Conservation (phyloP, 2,113 vertebrate genomes). For the Mus pahari region DNA sequence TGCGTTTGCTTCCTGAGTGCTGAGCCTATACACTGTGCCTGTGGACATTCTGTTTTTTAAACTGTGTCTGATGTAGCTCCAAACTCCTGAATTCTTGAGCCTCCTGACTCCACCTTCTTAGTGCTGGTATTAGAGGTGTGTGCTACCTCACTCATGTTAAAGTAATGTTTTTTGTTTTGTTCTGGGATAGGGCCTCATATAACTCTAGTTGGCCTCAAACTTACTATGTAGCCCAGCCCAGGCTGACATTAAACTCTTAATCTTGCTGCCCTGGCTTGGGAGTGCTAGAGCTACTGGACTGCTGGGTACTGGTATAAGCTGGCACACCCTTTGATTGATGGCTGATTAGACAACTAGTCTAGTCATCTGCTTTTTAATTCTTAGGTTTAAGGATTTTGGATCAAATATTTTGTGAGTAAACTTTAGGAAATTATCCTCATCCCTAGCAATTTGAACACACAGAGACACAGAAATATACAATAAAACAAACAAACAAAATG, state of each 20-base stretch:
- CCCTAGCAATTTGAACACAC: slow-evolving; percentile 1
- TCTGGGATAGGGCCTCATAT: neutral
- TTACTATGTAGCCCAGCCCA: neutral
- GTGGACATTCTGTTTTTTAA: neutral
- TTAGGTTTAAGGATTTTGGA: slow-evolving; percentile 46
- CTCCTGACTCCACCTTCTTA: neutral
- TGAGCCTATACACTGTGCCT: too few species aligned
- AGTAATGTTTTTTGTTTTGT: neutral
- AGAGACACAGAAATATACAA: neutral
- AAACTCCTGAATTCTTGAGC: neutral
- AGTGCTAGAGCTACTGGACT: neutral
- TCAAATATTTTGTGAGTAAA: neutral
- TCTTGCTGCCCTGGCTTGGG: neutral
- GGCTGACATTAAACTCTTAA: neutral
- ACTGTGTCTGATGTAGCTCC: neutral
- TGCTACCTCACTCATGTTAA: neutral
- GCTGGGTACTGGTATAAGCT: neutral
- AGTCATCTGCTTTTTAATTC: slow-evolving; percentile 64
- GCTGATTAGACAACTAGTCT: slow-evolving; percentile 53
- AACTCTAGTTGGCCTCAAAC: neutral
- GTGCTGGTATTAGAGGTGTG: neutral
- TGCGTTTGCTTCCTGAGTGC: neutral
- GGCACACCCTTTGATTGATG: slow-evolving; percentile 3
- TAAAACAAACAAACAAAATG: neutral
- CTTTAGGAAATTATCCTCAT: slow-evolving; percentile 46